phyloP scores from a whole-genome alignment of 2,797 vertebrate genomes.

The Cyclopterus lumpus region DNA sequence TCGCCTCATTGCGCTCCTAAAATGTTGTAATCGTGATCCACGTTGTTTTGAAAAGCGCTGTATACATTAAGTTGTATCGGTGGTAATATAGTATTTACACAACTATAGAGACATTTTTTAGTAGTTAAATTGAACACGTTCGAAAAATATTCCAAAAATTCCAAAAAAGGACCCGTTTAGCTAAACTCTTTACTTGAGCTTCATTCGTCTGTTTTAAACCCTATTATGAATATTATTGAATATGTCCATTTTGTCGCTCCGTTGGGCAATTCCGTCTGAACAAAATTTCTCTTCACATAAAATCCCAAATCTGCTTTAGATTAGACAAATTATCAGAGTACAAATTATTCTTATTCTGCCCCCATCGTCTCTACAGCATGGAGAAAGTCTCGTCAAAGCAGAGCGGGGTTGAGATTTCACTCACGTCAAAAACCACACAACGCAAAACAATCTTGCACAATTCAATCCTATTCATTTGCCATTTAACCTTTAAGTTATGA shows the following conservation, averaged over 20 bases:
- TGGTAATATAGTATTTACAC: not conserved
- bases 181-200: not conserved
- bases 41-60: not conserved
- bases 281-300: not conserved
- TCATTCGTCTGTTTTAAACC: not conserved
- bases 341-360: not conserved
- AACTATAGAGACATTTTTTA: not conserved
- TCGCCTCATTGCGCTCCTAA: not conserved
- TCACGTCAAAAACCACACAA: not conserved
- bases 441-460: conserved; percentile 17
- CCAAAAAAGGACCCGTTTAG: not conserved
- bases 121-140: no score
- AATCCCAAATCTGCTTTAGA: not conserved
- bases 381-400: conserved; percentile 41
- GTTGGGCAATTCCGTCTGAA: not conserved
- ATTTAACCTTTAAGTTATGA: not conserved
- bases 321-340: not conserved
- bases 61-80: not conserved
- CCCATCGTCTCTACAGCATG: not conserved
- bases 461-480: not conserved
- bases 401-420: not conserved
- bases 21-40: not conserved
- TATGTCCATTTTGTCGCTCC: not conserved
- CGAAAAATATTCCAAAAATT: not conserved
- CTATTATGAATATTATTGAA: not conserved